These are phyloP conservation scores for Corydoras maculifer DNA, from an alignment of 2,113 vertebrate species.

Conservation along the genomic window DNA sequence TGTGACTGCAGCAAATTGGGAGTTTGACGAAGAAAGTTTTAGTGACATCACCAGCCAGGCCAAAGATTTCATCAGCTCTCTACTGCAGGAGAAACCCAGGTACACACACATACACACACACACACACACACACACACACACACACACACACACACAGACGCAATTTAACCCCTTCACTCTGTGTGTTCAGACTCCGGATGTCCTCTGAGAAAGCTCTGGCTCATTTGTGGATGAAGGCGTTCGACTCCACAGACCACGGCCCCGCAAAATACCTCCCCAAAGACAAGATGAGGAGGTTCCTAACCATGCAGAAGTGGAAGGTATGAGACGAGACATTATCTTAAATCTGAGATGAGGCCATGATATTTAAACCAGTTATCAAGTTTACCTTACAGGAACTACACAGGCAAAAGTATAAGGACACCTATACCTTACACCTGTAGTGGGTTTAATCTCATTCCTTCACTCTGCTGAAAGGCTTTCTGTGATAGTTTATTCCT, in stretches of 20 bases:
- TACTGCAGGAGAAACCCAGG: slow-evolving; percentile 72
- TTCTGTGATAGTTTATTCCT: too few relatives aligned
- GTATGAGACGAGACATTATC: slow-evolving; percentile 44
- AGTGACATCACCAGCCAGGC: slow-evolving; percentile 70
- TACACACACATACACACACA: slow-evolving; percentile 27
- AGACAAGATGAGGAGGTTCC: slow-evolving; percentile 76
- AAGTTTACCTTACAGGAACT: too few relatives aligned
- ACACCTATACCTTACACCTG: too few relatives aligned
- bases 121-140: neutral
- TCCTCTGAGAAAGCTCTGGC: slow-evolving; percentile 61
- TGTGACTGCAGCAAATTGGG: slow-evolving; percentile 74
- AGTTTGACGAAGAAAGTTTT: slow-evolving; percentile 78
- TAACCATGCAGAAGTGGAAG: slow-evolving; percentile 81
- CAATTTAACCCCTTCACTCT: neutral
- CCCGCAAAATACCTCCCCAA: slow-evolving; percentile 67
- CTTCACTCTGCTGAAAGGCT: too few relatives aligned
- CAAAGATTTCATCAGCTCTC: slow-evolving; percentile 74
- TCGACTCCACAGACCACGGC: slow-evolving; percentile 43
- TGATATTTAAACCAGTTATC: too few relatives aligned
- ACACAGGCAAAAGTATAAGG: too few relatives aligned
- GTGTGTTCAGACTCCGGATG: slow-evolving; percentile 61
- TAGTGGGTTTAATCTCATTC: too few relatives aligned
- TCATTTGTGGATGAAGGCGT: slow-evolving; percentile 73
- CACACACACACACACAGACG: neutral
- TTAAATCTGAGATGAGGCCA: too few relatives aligned